Evolutionary conservation across 1,140 invertebrate genomes (phyloP).

Genomic region (Microplitis mediator): DNA sequence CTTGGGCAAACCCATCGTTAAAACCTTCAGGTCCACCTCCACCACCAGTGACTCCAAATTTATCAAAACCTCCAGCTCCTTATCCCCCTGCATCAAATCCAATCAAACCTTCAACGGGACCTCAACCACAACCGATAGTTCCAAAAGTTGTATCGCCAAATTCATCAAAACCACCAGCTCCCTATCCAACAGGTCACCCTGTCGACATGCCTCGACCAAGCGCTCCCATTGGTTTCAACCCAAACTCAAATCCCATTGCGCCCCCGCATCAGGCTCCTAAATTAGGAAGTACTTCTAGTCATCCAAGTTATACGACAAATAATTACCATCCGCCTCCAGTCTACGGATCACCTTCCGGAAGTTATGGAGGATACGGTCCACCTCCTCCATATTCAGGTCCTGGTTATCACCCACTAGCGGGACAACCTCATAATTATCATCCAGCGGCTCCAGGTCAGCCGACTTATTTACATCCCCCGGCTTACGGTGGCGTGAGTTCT

Average conservation of each 20-base stretch:
- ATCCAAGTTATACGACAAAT: neutral
- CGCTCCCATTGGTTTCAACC: conserved; percentile 9
- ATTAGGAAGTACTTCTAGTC: neutral
- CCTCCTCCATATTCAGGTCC: conserved; percentile 15
- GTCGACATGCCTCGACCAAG: conserved; percentile 7
- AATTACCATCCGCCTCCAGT: neutral
- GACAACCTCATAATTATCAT: conserved; percentile 40
- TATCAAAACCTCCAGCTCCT: neutral
- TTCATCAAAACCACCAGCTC: neutral
- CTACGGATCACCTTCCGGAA: neutral
- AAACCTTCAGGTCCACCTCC: conserved; percentile 7
- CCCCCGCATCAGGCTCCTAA: conserved; percentile 5
- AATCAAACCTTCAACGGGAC: conserved; percentile 4
- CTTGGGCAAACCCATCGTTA: conserved; percentile 24
- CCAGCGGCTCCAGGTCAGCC: conserved; percentile 38
- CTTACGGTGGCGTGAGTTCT: conserved; percentile 19
- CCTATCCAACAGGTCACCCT: conserved; percentile 11
- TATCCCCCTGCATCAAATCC: neutral
- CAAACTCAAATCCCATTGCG: neutral
- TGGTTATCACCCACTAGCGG: conserved; percentile 23
- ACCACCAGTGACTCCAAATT: neutral
- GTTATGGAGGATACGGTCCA: conserved; percentile 1
- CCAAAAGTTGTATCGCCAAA: neutral
- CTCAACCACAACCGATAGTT: conserved; percentile 3
- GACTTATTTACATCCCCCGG: conserved; percentile 15